Base-by-base conservation (phyloP, 2,113 vertebrate species). In the Dunckerocampus dactyliophorus region DNA sequence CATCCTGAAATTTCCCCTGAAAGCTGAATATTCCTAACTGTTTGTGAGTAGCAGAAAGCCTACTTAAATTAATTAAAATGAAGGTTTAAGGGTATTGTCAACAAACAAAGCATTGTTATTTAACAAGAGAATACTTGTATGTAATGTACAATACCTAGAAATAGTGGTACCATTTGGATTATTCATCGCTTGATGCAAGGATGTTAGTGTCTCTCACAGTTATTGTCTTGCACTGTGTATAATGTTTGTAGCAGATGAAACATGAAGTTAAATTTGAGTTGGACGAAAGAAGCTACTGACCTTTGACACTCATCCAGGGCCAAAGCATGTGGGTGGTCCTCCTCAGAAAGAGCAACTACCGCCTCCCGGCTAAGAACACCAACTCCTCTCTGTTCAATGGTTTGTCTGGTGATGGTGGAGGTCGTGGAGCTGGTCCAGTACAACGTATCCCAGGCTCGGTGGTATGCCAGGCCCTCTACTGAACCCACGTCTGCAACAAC, bases 361-460 rank as follows among this genome's bases (percentile, higher is more conserved):
- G 94, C 92, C 81, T 98, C 91, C 28, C 91, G 89, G 59, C 85
- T 76, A 69, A 96, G 93, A 0, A 94, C 93, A 10, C 92, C 92
- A 0, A 72, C 89, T 47, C 89, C 86, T 9, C 71, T 89, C 82
- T 94, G 95, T 77, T 98, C 93, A 62, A 98, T 90, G 0, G 92
- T 93, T 72, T 98, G 93, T 52, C 97, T 92, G 28, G 87, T 95
- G 84, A 99, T 97, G 59, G 93, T 97, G 54, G 95, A 97, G 0
- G 94, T 94, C 14, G 94, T 98, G 39, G 95, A 97, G 77, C 95
- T 98, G 80, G 94, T 98, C 97, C 97, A 99, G 75, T 96, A 99
- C 7, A 99, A 81, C 0, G 95, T 92, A 83, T 98, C 95, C 95
- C 94, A 98, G n/a, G 92, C 92, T 59, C 89, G 86, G 59, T 98